Evolutionary conservation across 2,888 invertebrate genomes (phyloP).

Genomic region (Furcula furcula): DNA sequence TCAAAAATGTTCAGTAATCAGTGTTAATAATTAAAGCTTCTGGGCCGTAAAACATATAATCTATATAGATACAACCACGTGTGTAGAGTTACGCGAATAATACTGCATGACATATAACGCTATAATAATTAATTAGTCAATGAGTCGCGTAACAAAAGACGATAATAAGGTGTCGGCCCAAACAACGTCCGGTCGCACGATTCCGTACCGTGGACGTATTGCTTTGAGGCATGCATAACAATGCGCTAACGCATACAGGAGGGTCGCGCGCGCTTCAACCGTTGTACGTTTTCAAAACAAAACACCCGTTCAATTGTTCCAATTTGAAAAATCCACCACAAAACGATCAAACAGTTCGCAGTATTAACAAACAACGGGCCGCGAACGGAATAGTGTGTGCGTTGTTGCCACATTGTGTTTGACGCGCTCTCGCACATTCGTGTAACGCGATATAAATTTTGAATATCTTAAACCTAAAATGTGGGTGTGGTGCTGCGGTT

Average conservation of each 20-base stretch:
- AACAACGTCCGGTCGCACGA: constrained; percentile 59
- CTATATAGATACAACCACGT: no score
- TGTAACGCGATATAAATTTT: constrained; percentile 34
- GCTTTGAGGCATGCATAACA: constrained; percentile 59
- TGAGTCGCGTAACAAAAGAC: constrained; percentile 9
- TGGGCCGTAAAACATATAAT: no score
- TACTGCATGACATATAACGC: constrained; percentile 12
- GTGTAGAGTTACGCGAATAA: no score
- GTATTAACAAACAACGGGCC: constrained; percentile 67
- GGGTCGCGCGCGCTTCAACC: constrained; percentile 48
- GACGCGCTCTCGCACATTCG: constrained; percentile 36
- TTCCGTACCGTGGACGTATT: constrained; percentile 45
- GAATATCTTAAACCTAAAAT: constrained; percentile 49
- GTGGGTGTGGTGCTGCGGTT: constrained; percentile 55
- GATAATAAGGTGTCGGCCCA: background rate
- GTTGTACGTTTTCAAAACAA: constrained; percentile 74
- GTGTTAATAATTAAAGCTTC: no score
- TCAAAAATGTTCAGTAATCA: no score
- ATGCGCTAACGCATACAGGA: constrained; percentile 54
- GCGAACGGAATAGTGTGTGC: constrained; percentile 41
- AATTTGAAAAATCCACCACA: constrained; percentile 69
- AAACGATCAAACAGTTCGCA: constrained; percentile 68
- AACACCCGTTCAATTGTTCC: constrained; percentile 66
- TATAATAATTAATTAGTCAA: constrained; percentile 19
- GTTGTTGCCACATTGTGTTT: constrained; percentile 33